Conservation (phyloP, 2,113 vertebrate species). For the Dicentrarchus labrax region DNA sequence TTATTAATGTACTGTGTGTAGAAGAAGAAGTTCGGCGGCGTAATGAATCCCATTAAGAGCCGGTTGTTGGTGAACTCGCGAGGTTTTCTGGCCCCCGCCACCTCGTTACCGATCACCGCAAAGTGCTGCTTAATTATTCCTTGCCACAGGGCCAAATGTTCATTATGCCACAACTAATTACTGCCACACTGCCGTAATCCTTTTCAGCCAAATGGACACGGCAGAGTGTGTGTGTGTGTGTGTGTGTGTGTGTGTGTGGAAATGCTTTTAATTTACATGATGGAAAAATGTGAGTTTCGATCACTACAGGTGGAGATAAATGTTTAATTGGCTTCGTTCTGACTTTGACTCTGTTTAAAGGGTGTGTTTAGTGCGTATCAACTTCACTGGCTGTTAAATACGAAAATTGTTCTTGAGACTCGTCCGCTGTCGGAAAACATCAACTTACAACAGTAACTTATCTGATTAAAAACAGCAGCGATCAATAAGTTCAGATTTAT, state of each 20-base stretch:
- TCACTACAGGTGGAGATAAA: conserved; percentile 30
- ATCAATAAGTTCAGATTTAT: neutral
- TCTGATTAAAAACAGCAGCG: neutral
- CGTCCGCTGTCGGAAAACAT: neutral
- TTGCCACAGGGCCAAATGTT: conserved; percentile 77
- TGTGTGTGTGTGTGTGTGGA: conserved; percentile 18
- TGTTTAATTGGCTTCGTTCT: conserved; percentile 31
- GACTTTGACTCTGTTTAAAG: conserved; percentile 5
- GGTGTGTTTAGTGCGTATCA: neutral
- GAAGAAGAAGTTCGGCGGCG: conserved; percentile 27
- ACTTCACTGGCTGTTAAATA: neutral
- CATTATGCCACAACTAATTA: conserved; percentile 84
- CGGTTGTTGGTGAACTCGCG: conserved; percentile 44
- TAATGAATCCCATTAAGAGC: conserved; percentile 58
- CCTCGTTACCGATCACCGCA: conserved; percentile 71
- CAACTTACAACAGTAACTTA: neutral
- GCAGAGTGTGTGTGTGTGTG: conserved; percentile 19
- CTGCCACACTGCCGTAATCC: conserved; percentile 63
- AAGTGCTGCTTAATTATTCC: conserved; percentile 82
- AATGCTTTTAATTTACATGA: conserved; percentile 24
- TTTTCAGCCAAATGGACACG: conserved; percentile 60
- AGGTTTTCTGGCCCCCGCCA: conserved; percentile 64
- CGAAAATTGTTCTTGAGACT: neutral
- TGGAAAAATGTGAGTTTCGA: conserved; percentile 18
- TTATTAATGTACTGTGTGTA: conserved; percentile 52